Evolutionary conservation across 2,888 invertebrate genomes (phyloP), one percentile per base, ranked within the genome.

Genomic region (Tenodera sinensis): DNA sequence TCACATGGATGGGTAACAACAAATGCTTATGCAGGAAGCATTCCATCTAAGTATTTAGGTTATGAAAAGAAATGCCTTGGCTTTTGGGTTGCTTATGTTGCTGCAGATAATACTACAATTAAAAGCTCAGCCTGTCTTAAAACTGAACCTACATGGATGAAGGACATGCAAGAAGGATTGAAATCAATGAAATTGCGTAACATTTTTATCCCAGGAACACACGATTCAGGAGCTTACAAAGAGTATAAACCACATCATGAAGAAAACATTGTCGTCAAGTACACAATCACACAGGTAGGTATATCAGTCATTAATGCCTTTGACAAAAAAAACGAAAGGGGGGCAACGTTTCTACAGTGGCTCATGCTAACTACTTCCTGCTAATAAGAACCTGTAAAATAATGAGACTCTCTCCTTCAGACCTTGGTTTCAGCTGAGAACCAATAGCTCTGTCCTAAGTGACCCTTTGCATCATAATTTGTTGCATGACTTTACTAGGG

Each of bases 201-300:
- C 89, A 92, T 96, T 7, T 95, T 96, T 90, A 94, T 96, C 91
- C 96, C 96, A 1, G 96, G 96, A 0, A 95, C 96, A 0, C 96
- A 97, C 92, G 96, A 96, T 92, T 95, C 96, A 0, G 96, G 96
- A 7, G 94, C 95, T 15, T 96, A 95, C 91, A 92, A 92, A 15
- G 92, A 93, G 88, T 89, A 91, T 25, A 90, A 91, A 25, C 87
- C 88, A 1, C 88, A 91, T 1, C 90, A 90, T 20, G 89, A 89
- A 14, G 92, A 92, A 83, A 93, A 92, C 84, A 90, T 94, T 82
- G 92, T 95, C 9, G 93, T 94, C 12, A 94, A 94, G 91, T 95
- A 94, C 89, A 92, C 94, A 3, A 92, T 95, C 14, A 94, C 94
- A 0, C 95, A 95, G 92, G 93, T 93, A 83, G 42, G 71, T 90